Base-by-base conservation (phyloP, 2,888 invertebrate species). In the Malthinus seriepunctatus region DNA sequence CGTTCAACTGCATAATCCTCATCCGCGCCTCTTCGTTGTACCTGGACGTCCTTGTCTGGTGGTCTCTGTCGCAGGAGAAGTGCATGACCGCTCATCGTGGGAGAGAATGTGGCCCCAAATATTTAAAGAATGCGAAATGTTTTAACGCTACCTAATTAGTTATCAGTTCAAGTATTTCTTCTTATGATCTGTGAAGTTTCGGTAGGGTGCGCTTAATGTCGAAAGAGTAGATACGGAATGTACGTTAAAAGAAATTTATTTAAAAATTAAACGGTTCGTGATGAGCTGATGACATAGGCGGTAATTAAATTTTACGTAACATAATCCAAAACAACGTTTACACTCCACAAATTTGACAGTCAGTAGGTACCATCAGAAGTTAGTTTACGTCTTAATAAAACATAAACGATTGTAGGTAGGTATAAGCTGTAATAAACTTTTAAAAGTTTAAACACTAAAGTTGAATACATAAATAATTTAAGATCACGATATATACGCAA, bases 71-170 rank as follows among this genome's bases (percentile, higher is more conserved):
- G 54, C 55, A 48, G 42, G 58, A 66, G 67, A 65, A 69, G 73
- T 73, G 72, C 73, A 71, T 71, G 73, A 72, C 73, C 73, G 72
- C 72, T 70, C 71, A 75, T 77, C 78, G 77, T 78, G 78, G 78
- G 78, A 78, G 77, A 78, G 74, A 76, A 72, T 71, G 73, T 72
- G 71, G 71, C 51, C 67, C 66, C 69, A 73, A 74, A 73, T 70
- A 76, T 77, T 72, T 70, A 60, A 73, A 65, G 78, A 77, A 78
- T 78, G 78, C 75, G 73, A 60, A 75, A 76, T 76, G 75, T 77
- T 75, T 77, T 74, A 75, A 76, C 77, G 75, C 76, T 74, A 74
- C 73, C 73, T 76, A 75, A 76, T 76, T 76, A 76, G 65, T 56
- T 60, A 60, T 60, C 54, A 49, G 35, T 47, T 51, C 14, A 39